phyloP scores from a whole-genome alignment of 2,113 vertebrate genomes.

The Anthoscopus minutus region DNA sequence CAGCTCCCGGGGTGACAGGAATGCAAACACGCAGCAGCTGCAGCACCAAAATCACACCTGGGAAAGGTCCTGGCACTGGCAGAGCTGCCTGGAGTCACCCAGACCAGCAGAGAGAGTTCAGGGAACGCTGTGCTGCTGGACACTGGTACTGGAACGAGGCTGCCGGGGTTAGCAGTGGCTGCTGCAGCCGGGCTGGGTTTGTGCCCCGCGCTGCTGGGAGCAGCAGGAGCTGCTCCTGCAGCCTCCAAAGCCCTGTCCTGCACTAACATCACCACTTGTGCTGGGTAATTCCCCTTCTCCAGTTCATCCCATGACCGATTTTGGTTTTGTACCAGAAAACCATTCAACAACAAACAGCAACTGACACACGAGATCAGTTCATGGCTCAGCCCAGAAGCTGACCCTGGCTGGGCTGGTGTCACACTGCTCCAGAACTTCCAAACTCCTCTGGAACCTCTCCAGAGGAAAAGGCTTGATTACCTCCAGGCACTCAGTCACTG shows the following conservation, averaged over 20 bases:
- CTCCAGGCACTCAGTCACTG: background rate
- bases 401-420: background rate
- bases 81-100: background rate
- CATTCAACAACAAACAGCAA: background rate
- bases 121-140: background rate
- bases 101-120: background rate
- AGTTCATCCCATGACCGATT: background rate
- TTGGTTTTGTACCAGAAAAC: background rate
- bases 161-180: background rate
- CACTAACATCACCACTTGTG: rapidly evolving
- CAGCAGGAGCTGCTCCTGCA: background rate
- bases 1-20: background rate
- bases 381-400: background rate
- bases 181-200: background rate
- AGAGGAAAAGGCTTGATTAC: background rate
- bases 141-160: background rate
- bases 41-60: background rate
- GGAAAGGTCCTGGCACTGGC: background rate
- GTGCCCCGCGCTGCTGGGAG: background rate
- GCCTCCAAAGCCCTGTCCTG: background rate
- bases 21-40: background rate
- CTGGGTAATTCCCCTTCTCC: background rate
- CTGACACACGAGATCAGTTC: background rate
- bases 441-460: background rate
- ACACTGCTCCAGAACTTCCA: background rate